These are phyloP conservation scores for Diachrysia chrysitis DNA, from an alignment of 2,888 invertebrate genomes.

Conservation along the genomic window DNA sequence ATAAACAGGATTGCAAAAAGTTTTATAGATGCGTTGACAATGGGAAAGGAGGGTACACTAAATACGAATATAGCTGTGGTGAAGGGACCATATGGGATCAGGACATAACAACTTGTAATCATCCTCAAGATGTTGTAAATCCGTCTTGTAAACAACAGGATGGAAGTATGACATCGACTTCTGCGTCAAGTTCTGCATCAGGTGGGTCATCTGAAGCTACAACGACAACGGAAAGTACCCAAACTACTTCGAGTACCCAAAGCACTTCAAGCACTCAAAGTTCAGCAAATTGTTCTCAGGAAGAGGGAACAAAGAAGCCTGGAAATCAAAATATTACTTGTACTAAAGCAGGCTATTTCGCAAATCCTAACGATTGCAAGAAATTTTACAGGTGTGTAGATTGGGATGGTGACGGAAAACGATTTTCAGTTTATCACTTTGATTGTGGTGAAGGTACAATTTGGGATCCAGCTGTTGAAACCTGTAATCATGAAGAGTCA, in stretches of 20 bases:
- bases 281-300: slow-evolving; percentile 69
- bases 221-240: slow-evolving; percentile 12
- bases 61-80: slow-evolving; percentile 91
- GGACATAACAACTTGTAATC: slow-evolving; percentile 82
- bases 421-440: slow-evolving; percentile 91
- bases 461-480: slow-evolving; percentile 91
- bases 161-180: slow-evolving; percentile 49
- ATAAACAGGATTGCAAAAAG: slow-evolving; percentile 89
- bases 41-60: slow-evolving; percentile 89
- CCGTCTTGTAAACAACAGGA: slow-evolving; percentile 72
- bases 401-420: slow-evolving; percentile 87
- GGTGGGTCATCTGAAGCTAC: slow-evolving; percentile 37
- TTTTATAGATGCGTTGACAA: slow-evolving; percentile 92
- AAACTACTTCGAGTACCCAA: slow-evolving; percentile 54
- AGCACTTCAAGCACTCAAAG: slow-evolving; percentile 61
- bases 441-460: slow-evolving; percentile 92
- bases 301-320: slow-evolving; percentile 69
- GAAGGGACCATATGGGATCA: slow-evolving; percentile 93
- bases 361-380: slow-evolving; percentile 90
- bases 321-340: slow-evolving; percentile 78
- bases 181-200: slow-evolving; percentile 51
- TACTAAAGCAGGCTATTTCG: slow-evolving; percentile 90
- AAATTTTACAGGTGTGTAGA: slow-evolving; percentile 92
- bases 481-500: slow-evolving; percentile 91
- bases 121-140: slow-evolving; percentile 80